Percentiles rank a stretch among this genome's conserved stretches.
These are phyloP conservation scores for Tryphoninae sp. DNA, from an alignment of 2,888 invertebrate genomes.

Conservation along the genomic window DNA sequence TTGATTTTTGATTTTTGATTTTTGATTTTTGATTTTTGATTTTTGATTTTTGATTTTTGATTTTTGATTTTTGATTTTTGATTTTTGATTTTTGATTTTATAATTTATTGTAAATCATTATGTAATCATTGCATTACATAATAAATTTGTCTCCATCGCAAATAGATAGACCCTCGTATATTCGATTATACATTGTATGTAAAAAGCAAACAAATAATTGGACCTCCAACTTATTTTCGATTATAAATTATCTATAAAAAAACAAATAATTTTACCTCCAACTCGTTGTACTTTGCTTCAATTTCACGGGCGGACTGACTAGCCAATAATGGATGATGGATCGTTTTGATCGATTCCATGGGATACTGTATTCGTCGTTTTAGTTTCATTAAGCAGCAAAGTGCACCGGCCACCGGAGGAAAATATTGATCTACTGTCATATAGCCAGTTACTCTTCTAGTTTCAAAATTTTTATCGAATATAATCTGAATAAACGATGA, in stretches of 20 bases:
- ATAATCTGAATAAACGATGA: constrained; percentile 66
- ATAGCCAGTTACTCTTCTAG: constrained; percentile 56
- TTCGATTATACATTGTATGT: background rate
- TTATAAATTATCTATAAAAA: constrained; percentile 8
- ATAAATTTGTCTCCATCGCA: too few relatives aligned
- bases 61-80: too few relatives aligned
- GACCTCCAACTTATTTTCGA: constrained; percentile 70
- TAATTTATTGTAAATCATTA: too few relatives aligned
- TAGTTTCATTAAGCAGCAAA: constrained; percentile 89
- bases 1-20: too few relatives aligned
- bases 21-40: too few relatives aligned
- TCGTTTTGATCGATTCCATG: constrained; percentile 84
- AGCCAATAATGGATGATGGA: constrained; percentile 85
- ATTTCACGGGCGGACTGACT: constrained; percentile 68
- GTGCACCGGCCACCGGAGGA: constrained; percentile 89
- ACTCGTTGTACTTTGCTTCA: constrained; percentile 69
- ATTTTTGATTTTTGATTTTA: too few relatives aligned
- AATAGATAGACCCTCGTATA: background rate
- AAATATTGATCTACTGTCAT: constrained; percentile 85
- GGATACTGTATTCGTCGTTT: constrained; percentile 84
- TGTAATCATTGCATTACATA: too few relatives aligned
- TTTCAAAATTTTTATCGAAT: constrained; percentile 70
- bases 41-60: too few relatives aligned
- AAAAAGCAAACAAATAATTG: background rate
- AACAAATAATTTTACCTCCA: constrained; percentile 68